Evolutionary conservation across 2,113 vertebrate genomes (phyloP).

Genomic region (Fulica atra): DNA sequence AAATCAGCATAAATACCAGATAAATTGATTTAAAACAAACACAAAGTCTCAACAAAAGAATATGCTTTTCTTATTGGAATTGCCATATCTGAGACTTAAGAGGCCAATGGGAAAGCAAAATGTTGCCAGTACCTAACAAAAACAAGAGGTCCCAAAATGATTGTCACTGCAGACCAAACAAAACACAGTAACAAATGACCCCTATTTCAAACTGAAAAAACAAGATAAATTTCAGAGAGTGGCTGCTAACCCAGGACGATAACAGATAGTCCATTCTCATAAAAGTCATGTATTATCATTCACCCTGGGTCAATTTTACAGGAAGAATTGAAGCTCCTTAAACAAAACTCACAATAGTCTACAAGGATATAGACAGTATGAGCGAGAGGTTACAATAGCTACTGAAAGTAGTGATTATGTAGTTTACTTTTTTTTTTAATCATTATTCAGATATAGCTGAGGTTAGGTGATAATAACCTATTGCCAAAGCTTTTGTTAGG

Average conservation of each 20-base stretch:
- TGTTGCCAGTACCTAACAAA: not conserved
- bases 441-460: not conserved
- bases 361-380: not conserved
- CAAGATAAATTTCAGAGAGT: not conserved
- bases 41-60: not conserved
- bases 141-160: not conserved
- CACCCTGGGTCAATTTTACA: not conserved
- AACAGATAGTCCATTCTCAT: not conserved
- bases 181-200: not conserved
- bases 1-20: not conserved
- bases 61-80: not conserved
- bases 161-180: not conserved
- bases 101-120: not conserved
- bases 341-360: not conserved
- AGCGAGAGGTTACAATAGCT: not conserved
- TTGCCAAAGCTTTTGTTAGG: not conserved
- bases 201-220: not conserved
- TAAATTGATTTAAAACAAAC: not conserved
- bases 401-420: not conserved
- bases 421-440: not conserved
- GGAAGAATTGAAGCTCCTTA: not conserved
- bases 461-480: not conserved
- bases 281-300: not conserved
- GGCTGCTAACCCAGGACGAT: not conserved
- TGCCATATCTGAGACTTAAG: not conserved